A percentile compares a stretch with the other conserved stretches of the same genome.
Conservation (phyloP, 2,888 invertebrate genomes). For the Lamellibrachia satsuma region DNA sequence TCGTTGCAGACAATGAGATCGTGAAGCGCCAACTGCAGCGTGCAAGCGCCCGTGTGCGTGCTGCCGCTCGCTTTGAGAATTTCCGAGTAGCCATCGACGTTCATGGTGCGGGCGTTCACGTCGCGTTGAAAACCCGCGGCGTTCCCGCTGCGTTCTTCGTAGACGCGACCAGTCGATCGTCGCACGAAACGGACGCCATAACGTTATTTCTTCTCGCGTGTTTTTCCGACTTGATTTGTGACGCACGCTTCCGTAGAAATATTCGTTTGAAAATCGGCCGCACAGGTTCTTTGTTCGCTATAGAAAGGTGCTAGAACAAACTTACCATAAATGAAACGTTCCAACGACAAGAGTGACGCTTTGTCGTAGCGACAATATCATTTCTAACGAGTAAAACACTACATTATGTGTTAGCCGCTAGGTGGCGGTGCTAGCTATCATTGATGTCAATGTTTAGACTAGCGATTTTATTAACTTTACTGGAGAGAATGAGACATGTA, state of each 20-base stretch:
- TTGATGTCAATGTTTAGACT: too few species aligned
- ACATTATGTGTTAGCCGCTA: too few species aligned
- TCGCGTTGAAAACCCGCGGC: neutral
- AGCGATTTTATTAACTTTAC: neutral
- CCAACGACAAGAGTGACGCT: neutral
- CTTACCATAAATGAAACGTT: neutral
- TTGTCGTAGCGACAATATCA: too few species aligned
- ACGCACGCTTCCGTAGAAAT: neutral
- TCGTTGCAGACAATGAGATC: constrained; percentile 10
- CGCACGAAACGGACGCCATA: neutral
- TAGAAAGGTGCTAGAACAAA: neutral
- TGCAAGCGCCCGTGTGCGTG: neutral
- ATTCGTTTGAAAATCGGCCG: neutral
- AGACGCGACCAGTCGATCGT: neutral
- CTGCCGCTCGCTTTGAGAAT: neutral
- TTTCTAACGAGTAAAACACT: too few species aligned
- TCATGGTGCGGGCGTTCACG: neutral
- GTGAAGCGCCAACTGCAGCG: neutral
- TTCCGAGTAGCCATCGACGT: neutral
- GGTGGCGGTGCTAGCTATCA: too few species aligned
- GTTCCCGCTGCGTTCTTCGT: neutral
- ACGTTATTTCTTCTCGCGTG: neutral
- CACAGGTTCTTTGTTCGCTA: neutral
- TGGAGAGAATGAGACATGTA: neutral
- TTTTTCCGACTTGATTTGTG: neutral